These are phyloP conservation scores for Chrysomallon squamiferum DNA, from an alignment of 1,140 invertebrate genomes.

Conservation along the genomic window DNA sequence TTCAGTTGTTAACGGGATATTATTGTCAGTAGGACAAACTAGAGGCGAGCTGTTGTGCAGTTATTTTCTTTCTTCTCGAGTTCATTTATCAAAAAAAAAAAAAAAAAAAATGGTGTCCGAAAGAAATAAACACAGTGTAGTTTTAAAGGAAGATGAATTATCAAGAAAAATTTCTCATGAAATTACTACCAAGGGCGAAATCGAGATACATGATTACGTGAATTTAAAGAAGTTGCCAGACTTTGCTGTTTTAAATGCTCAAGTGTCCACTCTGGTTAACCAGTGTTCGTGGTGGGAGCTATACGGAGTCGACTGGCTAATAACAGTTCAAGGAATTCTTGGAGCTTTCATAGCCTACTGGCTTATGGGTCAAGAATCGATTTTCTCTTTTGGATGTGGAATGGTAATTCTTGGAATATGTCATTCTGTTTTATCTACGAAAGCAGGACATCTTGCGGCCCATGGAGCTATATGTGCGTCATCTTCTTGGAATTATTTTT, in stretches of 20 bases:
- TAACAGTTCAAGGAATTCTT: constrained; percentile 16
- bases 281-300: constrained; percentile 44
- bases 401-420: constrained; percentile 41
- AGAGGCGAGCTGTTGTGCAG: too few species aligned
- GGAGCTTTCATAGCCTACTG: constrained; percentile 27
- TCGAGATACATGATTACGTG: constrained; percentile 29
- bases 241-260: constrained; percentile 33
- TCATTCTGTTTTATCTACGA: constrained; percentile 36
- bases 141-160: too few species aligned
- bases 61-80: too few species aligned
- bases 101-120: too few species aligned
- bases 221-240: constrained; percentile 42
- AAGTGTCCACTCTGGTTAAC: constrained; percentile 34
- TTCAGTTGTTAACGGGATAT: too few species aligned
- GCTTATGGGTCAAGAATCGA: constrained; percentile 22
- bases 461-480: constrained; percentile 41
- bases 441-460: constrained; percentile 39
- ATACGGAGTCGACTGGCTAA: constrained; percentile 50
- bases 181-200: not conserved
- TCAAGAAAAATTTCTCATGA: not conserved
- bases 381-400: constrained; percentile 19
- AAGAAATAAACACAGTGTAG: too few species aligned
- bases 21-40: too few species aligned
- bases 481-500: constrained; percentile 24
- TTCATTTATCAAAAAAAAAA: too few species aligned